Evolutionary conservation across 2,888 invertebrate species (phyloP), one percentile per base, ranked within the genome.

Genomic region (Celastrina argiolus): DNA sequence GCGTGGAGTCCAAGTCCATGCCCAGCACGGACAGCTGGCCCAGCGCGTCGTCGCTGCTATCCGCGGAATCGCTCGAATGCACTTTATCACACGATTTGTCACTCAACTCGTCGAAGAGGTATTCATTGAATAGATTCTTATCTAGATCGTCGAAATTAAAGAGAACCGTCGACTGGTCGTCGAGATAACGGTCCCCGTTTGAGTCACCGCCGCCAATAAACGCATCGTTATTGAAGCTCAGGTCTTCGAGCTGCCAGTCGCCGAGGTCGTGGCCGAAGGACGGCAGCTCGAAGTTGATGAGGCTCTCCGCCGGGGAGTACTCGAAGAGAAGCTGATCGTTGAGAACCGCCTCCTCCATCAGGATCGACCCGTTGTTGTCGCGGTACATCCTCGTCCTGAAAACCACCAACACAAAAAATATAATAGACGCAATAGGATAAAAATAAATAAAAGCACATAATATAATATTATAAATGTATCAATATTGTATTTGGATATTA

Each of bases 251-350:
- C 70, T 83, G 85, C 84, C 84, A 86, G 69, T 87, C 84, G 68
- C 78, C 76, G 65, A 73, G 70, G 61, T 86, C 87, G 42, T 81
- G 72, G 69, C 76, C 80, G 69, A 85, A 70, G 63, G 76, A 68
- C 22, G 90, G 90, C 51, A 90, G 76, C 72, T 90, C 88, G 73
- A 90, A 89, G 78, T 89, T 89, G 71, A 88, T 84, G 71, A 91
- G 85, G 67, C 87, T 90, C 71, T 90, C 91, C 8, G 83, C 86
- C 68, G 90, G 89, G 5, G 90, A 89, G 72, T 83, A 85, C 72
- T 89, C 87, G 73, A 88, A 89, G 28, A 88, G 79, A 2, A 84
- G 84, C 70, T 87, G 83, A 69, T 90, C 89, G 69, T 79, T 83
- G 64, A 88, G 78, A 26, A 88, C 80, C 34, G 80, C 83, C 66